Base-by-base conservation (phyloP, 2,113 vertebrate species). In the Garra rufa region DNA sequence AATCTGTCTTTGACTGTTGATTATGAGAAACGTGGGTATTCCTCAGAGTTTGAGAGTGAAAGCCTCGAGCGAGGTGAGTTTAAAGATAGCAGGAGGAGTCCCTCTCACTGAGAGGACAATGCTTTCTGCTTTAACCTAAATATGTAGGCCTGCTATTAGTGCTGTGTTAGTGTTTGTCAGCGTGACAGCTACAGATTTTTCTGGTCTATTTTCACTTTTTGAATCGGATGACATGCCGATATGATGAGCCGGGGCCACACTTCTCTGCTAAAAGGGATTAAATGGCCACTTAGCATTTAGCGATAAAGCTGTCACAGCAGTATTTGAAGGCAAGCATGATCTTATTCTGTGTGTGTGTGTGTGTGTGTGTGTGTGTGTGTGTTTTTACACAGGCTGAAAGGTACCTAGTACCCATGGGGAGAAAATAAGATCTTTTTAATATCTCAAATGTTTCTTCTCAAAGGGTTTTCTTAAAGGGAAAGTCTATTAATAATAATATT, bases 161-260 rank as follows among this genome's bases (percentile, higher is more conserved):
- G 90, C 87, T 85, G 87, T 87, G 83, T 69, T 38, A 78, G 79
- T 87, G 79, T 69, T 55, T 85, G 83, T 87, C 88, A 52, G 83
- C 67, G 82, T 88, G 84, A 85, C 71, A n/a, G 19, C 57, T 81
- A 55, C 85, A 83, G 87, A 86, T 73, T 71, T 85, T 83, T 34
- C 6, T 65, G 74, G 82, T 76, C 86, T 90, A 86, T 88, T 90
- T 92, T 88, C 87, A 90, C 90, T 85, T 81, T 34, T 89, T 87
- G 87, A 89, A 77, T 65, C 44, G 67, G 69, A 73, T 88, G 85
- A 87, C 76, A 85, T 89, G 57, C 61, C 73, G 80, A 78, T 81
- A 82, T 84, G 88, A 80, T 86, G 84, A 83, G 89, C 85, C 74
- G 87, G 46, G 87, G 87, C 84, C 85, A 63, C 43, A 65, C 82